Conservation (phyloP, 2,797 vertebrate genomes). For the Falco berigora region DNA sequence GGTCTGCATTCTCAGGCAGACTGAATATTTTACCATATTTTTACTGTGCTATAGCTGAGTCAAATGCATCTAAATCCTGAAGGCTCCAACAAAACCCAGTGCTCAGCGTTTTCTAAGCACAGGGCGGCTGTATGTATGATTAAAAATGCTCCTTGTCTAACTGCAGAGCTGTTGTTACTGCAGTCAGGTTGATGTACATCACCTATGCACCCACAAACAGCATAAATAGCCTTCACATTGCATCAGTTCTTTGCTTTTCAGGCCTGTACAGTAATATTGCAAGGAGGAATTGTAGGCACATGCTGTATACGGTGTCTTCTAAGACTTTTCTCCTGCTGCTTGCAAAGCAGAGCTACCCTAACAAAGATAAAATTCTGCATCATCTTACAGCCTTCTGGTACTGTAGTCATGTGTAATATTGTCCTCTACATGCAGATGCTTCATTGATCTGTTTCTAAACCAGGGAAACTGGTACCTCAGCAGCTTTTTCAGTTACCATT, state of each 20-base stretch:
- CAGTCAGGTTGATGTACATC: not conserved
- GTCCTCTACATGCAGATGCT: not conserved
- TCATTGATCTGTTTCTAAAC: not conserved
- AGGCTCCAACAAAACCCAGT: not conserved
- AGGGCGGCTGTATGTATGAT: not conserved
- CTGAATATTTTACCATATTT: not conserved
- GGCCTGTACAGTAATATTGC: not conserved
- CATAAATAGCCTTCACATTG: not conserved
- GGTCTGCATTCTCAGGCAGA: not conserved
- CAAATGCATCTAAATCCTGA: not conserved
- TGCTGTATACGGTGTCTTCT: not conserved
- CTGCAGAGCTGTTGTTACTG: not conserved
- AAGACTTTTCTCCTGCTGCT: not conserved
- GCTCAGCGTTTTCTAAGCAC: not conserved
- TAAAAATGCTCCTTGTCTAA: not conserved
- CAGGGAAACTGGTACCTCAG: not conserved
- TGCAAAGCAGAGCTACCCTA: not conserved
- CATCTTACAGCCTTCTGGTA: not conserved
- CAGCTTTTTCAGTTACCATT: not conserved
- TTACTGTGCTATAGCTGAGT: not conserved
- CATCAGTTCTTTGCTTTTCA: not conserved
- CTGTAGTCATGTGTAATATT: accelerated
- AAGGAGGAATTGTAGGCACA: not conserved
- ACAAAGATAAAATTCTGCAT: not conserved
- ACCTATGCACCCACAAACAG: not conserved